Percentiles rank a stretch among this genome's conserved stretches.
phyloP scores from a whole-genome alignment of 1,140 invertebrate species.

The Cataglyphis hispanica region DNA sequence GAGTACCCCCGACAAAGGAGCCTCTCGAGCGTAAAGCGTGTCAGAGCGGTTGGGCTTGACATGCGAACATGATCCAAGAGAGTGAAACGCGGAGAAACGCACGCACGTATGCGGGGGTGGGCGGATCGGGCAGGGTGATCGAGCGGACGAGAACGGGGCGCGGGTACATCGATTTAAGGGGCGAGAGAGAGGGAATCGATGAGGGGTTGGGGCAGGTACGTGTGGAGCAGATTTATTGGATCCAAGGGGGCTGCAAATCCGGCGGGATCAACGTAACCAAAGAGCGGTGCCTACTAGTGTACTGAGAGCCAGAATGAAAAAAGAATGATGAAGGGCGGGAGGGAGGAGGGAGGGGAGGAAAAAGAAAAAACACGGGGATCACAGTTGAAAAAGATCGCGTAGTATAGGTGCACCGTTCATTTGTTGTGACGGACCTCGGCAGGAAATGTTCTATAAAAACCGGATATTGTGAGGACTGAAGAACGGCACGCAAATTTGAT shows the following conservation, averaged over 20 bases:
- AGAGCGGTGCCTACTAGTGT: slow-evolving; percentile 49
- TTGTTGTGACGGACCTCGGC: slow-evolving; percentile 16
- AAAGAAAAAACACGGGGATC: slow-evolving; percentile 19
- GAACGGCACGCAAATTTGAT: neutral
- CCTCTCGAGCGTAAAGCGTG: slow-evolving; percentile 76
- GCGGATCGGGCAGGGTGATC: slow-evolving; percentile 18
- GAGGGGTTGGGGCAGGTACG: slow-evolving; percentile 50
- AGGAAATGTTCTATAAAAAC: neutral
- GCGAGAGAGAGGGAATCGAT: slow-evolving; percentile 28
- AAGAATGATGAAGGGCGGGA: slow-evolving; percentile 31
- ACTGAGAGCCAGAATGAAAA: slow-evolving; percentile 9
- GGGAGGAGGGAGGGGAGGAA: neutral
- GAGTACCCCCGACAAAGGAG: slow-evolving; percentile 73
- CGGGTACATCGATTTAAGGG: slow-evolving; percentile 45
- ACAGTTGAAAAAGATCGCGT: slow-evolving; percentile 34
- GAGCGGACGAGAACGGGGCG: slow-evolving; percentile 36
- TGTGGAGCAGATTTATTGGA: slow-evolving; percentile 72
- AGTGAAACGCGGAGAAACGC: slow-evolving; percentile 66
- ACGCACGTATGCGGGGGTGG: slow-evolving; percentile 37
- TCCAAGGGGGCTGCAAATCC: slow-evolving; percentile 67
- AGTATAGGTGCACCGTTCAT: slow-evolving; percentile 6
- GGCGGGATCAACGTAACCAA: slow-evolving; percentile 67
- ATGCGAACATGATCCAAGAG: slow-evolving; percentile 76
- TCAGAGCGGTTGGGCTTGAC: slow-evolving; percentile 76
- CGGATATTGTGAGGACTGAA: neutral